A percentile compares a stretch with the other conserved stretches of the same genome.
Conservation (phyloP, 1,140 invertebrate genomes). For the Caenorhabditis tropicalis region DNA sequence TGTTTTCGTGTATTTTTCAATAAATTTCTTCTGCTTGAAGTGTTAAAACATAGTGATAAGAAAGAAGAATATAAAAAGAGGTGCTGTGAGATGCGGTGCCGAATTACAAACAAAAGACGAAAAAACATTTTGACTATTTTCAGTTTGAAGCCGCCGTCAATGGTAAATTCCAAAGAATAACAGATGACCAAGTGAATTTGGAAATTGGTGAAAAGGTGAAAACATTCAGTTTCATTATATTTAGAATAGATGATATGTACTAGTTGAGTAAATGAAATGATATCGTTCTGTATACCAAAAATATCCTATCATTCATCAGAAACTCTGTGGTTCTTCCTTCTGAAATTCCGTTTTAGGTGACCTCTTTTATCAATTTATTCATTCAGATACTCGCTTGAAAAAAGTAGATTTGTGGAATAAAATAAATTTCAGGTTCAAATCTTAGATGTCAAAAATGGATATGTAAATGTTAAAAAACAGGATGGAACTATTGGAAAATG, state of each 20-base stretch:
- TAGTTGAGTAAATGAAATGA: too few relatives aligned
- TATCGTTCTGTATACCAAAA: too few relatives aligned
- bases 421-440: conserved; percentile 29
- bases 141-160: conserved; percentile 20
- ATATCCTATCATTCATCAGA: too few relatives aligned
- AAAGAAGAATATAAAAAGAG: background rate
- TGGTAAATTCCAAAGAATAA: background rate
- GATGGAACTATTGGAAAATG: conserved; percentile 32
- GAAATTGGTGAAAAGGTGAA: conserved; percentile 30
- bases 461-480: conserved; percentile 21
- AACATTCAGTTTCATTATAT: too few relatives aligned
- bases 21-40: conserved; percentile 41
- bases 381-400: too few relatives aligned
- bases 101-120: background rate
- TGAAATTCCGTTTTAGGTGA: background rate
- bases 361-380: too few relatives aligned
- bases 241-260: too few relatives aligned
- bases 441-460: background rate
- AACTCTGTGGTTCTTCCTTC: background rate
- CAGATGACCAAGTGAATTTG: conserved; percentile 1
- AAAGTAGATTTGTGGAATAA: too few relatives aligned
- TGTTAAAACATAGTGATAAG: background rate
- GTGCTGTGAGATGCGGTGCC: conserved; percentile 19
- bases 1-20: conserved; percentile 44
- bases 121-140: background rate